These are phyloP conservation scores for Chloromyia formosa DNA, from an alignment of 2,888 invertebrate genomes.

Conservation along the genomic window DNA sequence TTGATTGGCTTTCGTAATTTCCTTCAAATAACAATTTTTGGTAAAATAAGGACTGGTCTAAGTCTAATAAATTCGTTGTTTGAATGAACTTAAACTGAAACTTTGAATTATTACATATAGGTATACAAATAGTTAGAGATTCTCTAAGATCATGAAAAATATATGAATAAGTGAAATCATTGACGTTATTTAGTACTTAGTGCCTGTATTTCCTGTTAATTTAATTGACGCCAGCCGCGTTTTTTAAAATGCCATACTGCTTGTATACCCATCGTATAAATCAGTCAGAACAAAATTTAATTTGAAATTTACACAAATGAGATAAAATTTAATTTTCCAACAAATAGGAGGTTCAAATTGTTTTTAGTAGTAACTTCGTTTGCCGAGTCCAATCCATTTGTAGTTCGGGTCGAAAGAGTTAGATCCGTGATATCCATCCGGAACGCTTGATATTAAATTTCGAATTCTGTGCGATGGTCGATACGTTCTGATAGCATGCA, in stretches of 20 bases:
- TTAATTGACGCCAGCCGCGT: not conserved
- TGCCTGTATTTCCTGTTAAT: no score
- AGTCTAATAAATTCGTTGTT: no score
- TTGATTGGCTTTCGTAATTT: no score
- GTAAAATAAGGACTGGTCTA: no score
- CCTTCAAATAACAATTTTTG: no score
- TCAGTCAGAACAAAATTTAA: not conserved
- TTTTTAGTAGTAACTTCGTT: conserved; percentile 50
- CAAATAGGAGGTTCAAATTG: not conserved
- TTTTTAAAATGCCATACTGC: not conserved
- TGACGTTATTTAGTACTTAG: not conserved
- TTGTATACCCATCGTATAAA: not conserved
- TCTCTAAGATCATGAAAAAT: no score
- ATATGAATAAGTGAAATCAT: not conserved
- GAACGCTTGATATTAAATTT: conserved; percentile 69
- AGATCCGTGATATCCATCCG: conserved; percentile 68
- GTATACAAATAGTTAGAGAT: not conserved
- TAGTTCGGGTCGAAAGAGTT: conserved; percentile 72
- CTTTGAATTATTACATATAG: no score
- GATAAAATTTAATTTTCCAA: not conserved
- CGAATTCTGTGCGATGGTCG: conserved; percentile 66
- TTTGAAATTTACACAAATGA: not conserved
- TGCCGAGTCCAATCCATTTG: conserved; percentile 73
- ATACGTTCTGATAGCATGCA: conserved; percentile 64
- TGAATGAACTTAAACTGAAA: no score